phyloP scores from a whole-genome alignment of 2,113 vertebrate species.

The Neomonachus schauinslandi region DNA sequence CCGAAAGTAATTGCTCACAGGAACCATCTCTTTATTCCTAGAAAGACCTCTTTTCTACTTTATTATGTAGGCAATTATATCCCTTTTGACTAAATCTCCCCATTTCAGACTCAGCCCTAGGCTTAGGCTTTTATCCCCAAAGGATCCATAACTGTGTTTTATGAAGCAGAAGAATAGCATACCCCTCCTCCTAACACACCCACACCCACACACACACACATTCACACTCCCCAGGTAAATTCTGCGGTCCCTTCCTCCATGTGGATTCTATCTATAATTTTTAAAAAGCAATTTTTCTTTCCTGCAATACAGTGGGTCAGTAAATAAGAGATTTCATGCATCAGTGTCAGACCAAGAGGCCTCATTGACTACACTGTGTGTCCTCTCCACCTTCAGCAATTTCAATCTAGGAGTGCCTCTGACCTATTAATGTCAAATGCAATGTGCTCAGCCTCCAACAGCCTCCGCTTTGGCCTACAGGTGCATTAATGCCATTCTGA shows the following conservation, averaged over 20 bases:
- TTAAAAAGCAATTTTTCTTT: constrained; percentile 32
- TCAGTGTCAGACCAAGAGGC: not conserved
- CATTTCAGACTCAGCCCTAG: not conserved
- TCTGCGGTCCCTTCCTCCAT: not conserved
- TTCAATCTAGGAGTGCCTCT: constrained; percentile 9
- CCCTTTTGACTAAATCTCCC: not conserved
- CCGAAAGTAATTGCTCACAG: not conserved
- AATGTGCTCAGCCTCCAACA: constrained; percentile 13
- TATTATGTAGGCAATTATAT: not conserved
- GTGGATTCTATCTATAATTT: not conserved
- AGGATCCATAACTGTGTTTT: not conserved
- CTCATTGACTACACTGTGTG: constrained; percentile 24
- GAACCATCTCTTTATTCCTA: constrained; percentile 8
- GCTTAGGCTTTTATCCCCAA: constrained; percentile 23
- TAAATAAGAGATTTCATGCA: constrained; percentile 38
- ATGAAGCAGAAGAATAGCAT: not conserved
- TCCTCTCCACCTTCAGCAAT: not conserved
- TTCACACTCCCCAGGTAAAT: not conserved
- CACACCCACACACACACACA: not conserved
- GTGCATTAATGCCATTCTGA: constrained; percentile 3
- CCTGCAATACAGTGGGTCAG: not conserved
- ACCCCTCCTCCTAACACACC: too few relatives aligned
- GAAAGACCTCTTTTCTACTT: constrained; percentile 33
- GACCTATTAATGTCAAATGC: constrained; percentile 58
- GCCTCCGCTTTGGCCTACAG: not conserved